Base-by-base conservation (phyloP, 2,888 invertebrate genomes). In the Leucophenga montana region DNA sequence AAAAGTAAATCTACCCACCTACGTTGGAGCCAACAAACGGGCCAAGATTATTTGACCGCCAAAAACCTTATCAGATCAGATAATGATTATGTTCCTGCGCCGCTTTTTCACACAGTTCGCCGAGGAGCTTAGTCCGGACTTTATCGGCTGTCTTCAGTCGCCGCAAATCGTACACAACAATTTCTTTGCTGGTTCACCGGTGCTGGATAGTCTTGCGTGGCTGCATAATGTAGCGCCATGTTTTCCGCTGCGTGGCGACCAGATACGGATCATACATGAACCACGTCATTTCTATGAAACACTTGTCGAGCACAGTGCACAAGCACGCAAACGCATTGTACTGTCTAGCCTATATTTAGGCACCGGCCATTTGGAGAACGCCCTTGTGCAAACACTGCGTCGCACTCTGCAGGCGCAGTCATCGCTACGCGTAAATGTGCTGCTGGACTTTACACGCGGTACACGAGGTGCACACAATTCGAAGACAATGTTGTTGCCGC, bases 301-400 rank as follows among this genome's bases (percentile, higher is more conserved):
- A 0, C 85, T 97, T 14, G 87, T 94, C 75, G 90, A 93, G 59
- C 92, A 93, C 85, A 93, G 94, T 84, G 89, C 89, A 67, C 89
- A 87, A 67, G 95, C 96, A 0, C 92, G 91, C 71, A 89, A 90
- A 66, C 91, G 96, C 78, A 94, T 97, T 80, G 93, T 94, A 0
- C 88, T 99, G 65, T 95, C 96, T 4, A 98, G 99, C 72, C 90
- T 99, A 13, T 99, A 99, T 86, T 90, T 99, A 70, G 99, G 99
- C 14, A 97, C 94, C 66, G 98, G 98, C 0, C 86, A 91, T 18
- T 89, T 97, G 78, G 99, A 99, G 88, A 90, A 91, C 70, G 91
- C 93, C 66, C 89, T 99, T 84, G 94, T 96, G n/a, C 89, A 92
- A 65, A 89, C 91, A 50, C 91, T 95, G 66, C 90, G 92, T 77